Percentiles rank a stretch among this genome's conserved stretches.
Evolutionary conservation across 2,797 vertebrate genomes (phyloP).

Genomic region (Sebastes matsubarae): DNA sequence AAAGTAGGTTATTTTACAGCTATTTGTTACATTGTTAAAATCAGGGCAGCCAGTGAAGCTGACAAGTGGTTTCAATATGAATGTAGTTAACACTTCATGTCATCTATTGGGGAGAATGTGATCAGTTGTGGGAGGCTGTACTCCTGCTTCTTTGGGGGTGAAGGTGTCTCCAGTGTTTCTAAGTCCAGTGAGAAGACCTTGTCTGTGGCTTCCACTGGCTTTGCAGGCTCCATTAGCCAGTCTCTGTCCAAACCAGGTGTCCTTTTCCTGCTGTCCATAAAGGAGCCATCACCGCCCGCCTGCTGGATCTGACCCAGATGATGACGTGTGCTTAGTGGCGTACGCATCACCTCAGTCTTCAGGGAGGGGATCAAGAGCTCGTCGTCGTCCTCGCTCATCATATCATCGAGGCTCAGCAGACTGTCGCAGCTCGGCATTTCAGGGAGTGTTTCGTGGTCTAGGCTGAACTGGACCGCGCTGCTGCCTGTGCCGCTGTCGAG

Average conservation of each 20-base stretch:
- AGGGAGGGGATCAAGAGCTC: constrained; percentile 45
- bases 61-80: not conserved
- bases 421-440: constrained; percentile 70
- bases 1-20: constrained; percentile 23
- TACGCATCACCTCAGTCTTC: not conserved
- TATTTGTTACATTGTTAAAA: not conserved
- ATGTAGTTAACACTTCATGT: constrained; percentile 60
- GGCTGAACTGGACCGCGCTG: constrained; percentile 65
- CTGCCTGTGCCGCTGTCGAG: constrained; percentile 50
- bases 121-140: constrained; percentile 76
- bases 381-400: constrained; percentile 18
- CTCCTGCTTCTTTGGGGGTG: constrained; percentile 55
- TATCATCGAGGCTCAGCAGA: constrained; percentile 63
- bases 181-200: constrained; percentile 80
- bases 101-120: constrained; percentile 80
- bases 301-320: constrained; percentile 5
- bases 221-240: constrained; percentile 29
- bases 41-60: not conserved
- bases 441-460: constrained; percentile 79
- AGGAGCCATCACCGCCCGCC: constrained; percentile 1
- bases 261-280: constrained; percentile 6
- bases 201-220: constrained; percentile 28
- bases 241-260: constrained; percentile 20
- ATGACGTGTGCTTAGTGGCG: not conserved
- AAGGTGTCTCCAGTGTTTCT: constrained; percentile 65